Evolutionary conservation across 2,113 vertebrate genomes (phyloP), one percentile per base, ranked within the genome.

Genomic region (Cichladusa arquata): DNA sequence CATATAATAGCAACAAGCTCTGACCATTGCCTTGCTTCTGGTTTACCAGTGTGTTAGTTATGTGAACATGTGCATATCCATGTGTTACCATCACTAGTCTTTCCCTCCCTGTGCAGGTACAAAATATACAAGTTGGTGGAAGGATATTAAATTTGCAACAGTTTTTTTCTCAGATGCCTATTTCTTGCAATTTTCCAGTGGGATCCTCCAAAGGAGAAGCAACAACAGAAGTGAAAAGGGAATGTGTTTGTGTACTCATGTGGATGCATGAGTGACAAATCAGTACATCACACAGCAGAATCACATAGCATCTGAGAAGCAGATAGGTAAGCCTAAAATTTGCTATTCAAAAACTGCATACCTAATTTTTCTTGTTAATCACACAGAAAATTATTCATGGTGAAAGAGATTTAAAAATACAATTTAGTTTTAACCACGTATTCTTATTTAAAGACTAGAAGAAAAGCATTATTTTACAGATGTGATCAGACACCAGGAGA

Each of bases 391-490:
- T 85, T 86, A 80, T 82, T 91, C 33, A 80, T 28, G 38, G 50
- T 62, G 42, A 42, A 88, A 83, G 64, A 83, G 14, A 80, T 83
- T 73, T 86, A 9, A 62, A 95, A 74, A 71, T 70, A 50, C 33
- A 40, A 16, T 80, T 91, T 77, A 7, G 12, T 76, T 94, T 93
- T 77, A 88, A 82, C 62, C 71, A 62, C 31, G 38, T 81, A 76
- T 92, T 70, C 44, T 65, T 88, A 88, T 38, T 80, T 86, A 87
- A 91, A 87, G 67, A 14, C 64, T 56, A 69, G 60, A 58, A 87
- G 70, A 65, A 81, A 95, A 82, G 50, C 69, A 80, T 91, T 80
- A 67, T 86, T 92, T 94, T 86, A 67, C 79, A 94, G 56, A 60
- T 51, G 79, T 12, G 60, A 93, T 86, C 74, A 80, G 62, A 48